Percentiles rank a stretch among this genome's conserved stretches.
Evolutionary conservation across 2,113 vertebrate genomes (phyloP).

Genomic region (Artemisiospiza belli): DNA sequence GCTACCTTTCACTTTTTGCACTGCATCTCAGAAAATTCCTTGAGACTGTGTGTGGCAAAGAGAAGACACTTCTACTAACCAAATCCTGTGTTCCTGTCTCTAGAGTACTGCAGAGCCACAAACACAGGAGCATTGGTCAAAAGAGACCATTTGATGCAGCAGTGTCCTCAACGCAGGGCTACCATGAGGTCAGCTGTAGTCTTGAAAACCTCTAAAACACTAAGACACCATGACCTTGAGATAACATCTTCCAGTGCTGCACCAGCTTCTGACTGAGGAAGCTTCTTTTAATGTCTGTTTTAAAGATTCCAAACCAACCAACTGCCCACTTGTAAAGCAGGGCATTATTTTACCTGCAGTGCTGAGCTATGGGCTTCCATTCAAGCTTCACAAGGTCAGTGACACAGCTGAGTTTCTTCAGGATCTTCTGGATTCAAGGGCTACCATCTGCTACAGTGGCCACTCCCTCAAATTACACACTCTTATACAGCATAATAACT

Average conservation of each 20-base stretch:
- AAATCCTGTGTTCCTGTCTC: neutral
- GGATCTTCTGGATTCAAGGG: neutral
- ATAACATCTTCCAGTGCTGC: neutral
- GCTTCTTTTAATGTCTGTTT: neutral
- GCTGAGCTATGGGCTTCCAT: neutral
- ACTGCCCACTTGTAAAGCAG: neutral
- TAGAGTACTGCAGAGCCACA: neutral
- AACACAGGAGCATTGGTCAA: neutral
- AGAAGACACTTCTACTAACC: neutral
- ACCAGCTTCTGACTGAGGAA: neutral
- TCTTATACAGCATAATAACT: neutral
- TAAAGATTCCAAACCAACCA: neutral
- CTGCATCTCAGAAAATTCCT: neutral
- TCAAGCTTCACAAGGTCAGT: neutral
- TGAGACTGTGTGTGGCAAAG: neutral
- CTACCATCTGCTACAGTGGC: neutral
- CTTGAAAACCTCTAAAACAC: neutral
- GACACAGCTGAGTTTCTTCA: neutral
- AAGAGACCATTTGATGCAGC: neutral
- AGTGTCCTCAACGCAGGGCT: accelerated
- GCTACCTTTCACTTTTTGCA: neutral
- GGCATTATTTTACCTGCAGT: neutral
- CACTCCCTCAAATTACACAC: neutral
- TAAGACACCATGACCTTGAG: neutral
- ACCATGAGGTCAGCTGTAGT: neutral